Percentiles rank a stretch among this genome's conserved stretches.
These are phyloP conservation scores for Chaenocephalus aceratus DNA, from an alignment of 2,113 vertebrate species.

Conservation along the genomic window DNA sequence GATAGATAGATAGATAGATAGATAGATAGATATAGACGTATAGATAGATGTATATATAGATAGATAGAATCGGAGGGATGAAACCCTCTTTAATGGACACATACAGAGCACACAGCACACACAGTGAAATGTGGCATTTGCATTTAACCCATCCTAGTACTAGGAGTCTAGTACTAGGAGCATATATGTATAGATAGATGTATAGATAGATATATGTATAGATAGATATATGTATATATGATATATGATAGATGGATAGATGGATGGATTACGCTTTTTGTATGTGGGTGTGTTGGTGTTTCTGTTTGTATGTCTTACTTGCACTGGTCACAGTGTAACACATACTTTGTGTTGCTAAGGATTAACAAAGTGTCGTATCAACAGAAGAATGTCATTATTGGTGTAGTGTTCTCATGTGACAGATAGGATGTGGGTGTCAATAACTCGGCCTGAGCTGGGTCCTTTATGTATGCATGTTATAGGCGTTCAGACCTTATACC, in stretches of 20 bases:
- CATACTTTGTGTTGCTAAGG: slow-evolving; percentile 40
- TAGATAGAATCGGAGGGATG: no score
- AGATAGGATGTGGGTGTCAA: slow-evolving; percentile 75
- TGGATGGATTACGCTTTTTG: slow-evolving; percentile 4
- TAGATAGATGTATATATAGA: background rate
- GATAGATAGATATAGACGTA: background rate
- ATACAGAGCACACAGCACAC: no score
- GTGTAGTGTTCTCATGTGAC: slow-evolving; percentile 62
- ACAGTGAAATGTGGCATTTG: no score
- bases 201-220: background rate
- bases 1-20: background rate
- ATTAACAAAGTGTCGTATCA: slow-evolving; percentile 51
- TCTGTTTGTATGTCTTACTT: background rate
- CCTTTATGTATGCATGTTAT: slow-evolving; percentile 58
- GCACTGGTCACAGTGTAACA: slow-evolving; percentile 22
- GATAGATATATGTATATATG: background rate
- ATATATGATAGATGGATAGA: slow-evolving; percentile 7
- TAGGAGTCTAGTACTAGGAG: no score
- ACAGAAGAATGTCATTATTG: slow-evolving; percentile 56
- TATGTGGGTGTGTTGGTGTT: background rate
- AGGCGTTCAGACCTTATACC: slow-evolving; percentile 64
- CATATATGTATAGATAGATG: background rate
- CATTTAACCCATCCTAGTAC: no score
- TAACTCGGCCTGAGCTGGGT: slow-evolving; percentile 51
- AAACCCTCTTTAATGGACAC: no score